Percentiles rank a stretch among this genome's conserved stretches.
phyloP scores from a whole-genome alignment of 2,113 vertebrate species.

The Leptocoma aspasia region DNA sequence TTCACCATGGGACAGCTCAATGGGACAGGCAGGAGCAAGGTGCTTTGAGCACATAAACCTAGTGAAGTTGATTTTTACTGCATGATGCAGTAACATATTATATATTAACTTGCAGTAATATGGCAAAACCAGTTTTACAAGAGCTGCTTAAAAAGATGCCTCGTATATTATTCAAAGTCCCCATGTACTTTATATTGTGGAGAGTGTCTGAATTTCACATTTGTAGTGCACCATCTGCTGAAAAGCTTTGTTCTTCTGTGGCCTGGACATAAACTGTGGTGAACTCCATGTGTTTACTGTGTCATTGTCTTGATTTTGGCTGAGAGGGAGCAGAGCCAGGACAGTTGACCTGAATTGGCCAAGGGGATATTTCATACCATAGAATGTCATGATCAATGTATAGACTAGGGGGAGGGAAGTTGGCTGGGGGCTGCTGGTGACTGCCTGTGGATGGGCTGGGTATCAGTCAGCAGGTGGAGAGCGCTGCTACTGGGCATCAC shows the following conservation, averaged over 20 bases:
- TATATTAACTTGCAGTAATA: conserved; percentile 23
- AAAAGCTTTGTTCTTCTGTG: not conserved
- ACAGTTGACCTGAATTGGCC: not conserved
- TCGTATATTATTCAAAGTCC: not conserved
- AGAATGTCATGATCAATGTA: not conserved
- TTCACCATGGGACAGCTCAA: not conserved
- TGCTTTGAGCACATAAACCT: not conserved
- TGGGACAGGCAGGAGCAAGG: not conserved
- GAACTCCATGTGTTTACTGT: not conserved
- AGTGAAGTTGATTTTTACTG: not conserved
- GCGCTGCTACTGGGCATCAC: not conserved
- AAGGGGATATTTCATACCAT: not conserved
- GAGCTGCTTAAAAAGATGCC: not conserved
- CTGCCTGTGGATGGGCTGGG: not conserved
- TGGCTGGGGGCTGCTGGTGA: not conserved
- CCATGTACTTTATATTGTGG: not conserved
- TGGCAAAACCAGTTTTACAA: conserved; percentile 48
- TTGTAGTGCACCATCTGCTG: not conserved
- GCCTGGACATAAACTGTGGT: not conserved
- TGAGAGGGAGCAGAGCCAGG: not conserved
- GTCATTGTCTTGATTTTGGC: fast-evolving
- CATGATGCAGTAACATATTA: not conserved
- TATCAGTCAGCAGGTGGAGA: not conserved
- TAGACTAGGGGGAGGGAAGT: too few species aligned
- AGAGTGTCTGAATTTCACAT: not conserved